phyloP scores from a whole-genome alignment of 30 jellyfish, hydroid and myxozoan genomes.

The Nemopilema nomurai region DNA sequence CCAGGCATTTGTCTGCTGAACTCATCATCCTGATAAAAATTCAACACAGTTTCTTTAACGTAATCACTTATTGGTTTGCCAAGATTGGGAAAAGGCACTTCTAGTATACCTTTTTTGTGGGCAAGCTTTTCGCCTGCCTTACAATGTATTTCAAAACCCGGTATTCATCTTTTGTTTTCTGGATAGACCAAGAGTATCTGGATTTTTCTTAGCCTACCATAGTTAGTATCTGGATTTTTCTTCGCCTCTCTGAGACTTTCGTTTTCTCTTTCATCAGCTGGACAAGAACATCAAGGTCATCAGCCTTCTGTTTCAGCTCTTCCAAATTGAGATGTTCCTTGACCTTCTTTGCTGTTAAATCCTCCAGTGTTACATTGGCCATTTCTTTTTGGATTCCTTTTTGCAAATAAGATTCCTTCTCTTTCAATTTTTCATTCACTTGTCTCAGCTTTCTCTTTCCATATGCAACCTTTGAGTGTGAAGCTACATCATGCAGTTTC shows the following conservation, averaged over 20 bases:
- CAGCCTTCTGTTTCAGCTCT: conserved; percentile 24
- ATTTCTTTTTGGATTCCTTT: conserved; percentile 31
- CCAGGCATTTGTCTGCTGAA: conserved; percentile 68
- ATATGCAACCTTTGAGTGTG: conserved; percentile 47
- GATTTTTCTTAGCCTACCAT: too few species aligned
- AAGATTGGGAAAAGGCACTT: conserved; percentile 16
- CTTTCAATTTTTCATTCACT: conserved; percentile 3
- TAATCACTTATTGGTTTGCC: conserved; percentile 11
- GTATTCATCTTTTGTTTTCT: conserved; percentile 11
- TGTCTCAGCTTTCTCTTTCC: conserved; percentile 51
- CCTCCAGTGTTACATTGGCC: conserved; percentile 30
- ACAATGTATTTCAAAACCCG: conserved; percentile 37
- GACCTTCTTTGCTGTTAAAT: neutral
- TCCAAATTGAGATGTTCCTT: neutral
- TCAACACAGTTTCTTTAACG: conserved; percentile 7
- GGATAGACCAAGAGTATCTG: conserved; percentile 10
- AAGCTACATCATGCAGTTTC: conserved; percentile 52
- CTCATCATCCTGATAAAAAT: conserved; percentile 54
- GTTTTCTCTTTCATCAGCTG: conserved; percentile 20
- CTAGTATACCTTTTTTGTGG: conserved; percentile 26
- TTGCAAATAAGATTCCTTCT: neutral
- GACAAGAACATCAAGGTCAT: conserved; percentile 18
- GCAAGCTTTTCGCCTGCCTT: conserved; percentile 38
- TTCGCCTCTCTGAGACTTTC: conserved; percentile 11
- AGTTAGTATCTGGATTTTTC: conserved; percentile 10